Base-by-base conservation (phyloP, 2,888 invertebrate species). In the Carpatolechia fugitivella region DNA sequence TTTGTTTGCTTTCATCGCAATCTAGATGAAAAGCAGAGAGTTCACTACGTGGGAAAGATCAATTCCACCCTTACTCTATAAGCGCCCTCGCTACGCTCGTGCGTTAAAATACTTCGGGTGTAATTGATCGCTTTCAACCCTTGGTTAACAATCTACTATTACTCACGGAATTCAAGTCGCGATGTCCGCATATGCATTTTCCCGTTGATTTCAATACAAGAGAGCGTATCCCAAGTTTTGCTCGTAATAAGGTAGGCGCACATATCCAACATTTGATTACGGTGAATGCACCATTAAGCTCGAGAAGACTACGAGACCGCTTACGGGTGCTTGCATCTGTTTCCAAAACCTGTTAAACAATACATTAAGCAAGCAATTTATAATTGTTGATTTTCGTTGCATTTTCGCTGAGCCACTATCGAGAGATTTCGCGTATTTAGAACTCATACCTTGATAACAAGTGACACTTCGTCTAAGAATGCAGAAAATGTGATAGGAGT, bases 401-500 rank as follows among this genome's bases (percentile, higher is more conserved):
- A n/a, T n/a, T n/a, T n/a, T n/a, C n/a, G n/a, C n/a, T n/a, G n/a
- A n/a, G n/a, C n/a, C n/a, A n/a, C n/a, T n/a, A n/a, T n/a, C n/a
- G n/a, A n/a, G n/a, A n/a, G n/a, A n/a, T n/a, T n/a, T n/a, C n/a
- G n/a, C n/a, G n/a, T n/a, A n/a, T n/a, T n/a, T 8, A 11, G 10
- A 44, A 20, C n/a, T 0, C 31, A 50, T 54, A 86, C 88, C 80
- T 88, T 88, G 52, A 81, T 82, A 0, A 78, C 74, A 0, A 87
- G 48, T 0, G 82, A 76, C 8, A 89, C 66, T 3, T 76, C 72
- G 30, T 89, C 82, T 0, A 86, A 61, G 52, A 74, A 84, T 0
- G 81, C 80, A 1, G 69, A 65, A 51, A 85, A 73, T 38, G 69
- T 62, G 0, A 86, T 24, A 0, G 85, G 85, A n/a, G 78, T 60